Base-by-base conservation (phyloP, 2,888 invertebrate genomes). In the Epinotia brunnichana region DNA sequence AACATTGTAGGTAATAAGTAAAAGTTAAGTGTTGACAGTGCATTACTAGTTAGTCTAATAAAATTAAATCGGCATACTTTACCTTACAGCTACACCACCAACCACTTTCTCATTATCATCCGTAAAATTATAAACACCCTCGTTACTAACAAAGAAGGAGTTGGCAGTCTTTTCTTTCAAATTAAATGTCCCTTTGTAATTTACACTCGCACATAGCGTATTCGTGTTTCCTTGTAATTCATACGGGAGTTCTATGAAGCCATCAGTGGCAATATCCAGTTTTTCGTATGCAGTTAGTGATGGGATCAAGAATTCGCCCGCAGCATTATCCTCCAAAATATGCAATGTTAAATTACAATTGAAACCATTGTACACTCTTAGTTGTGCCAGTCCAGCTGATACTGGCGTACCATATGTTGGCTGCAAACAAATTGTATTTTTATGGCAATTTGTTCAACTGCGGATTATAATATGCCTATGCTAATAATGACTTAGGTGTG, bases 311-410 rank as follows among this genome's bases (percentile, higher is more conserved):
- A 79, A 67, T n/a, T 77, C 71, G 7, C 72, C 72, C 3, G 81
- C 80, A 3, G 54, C 75, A 66, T 86, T 85, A 1, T 76, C 54
- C 10, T 74, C 64, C 11, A 73, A 63, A 71, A 78, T 78, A 69
- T 74, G 81, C 21, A 95, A 83, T 0, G 89, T 87, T 74, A 94
- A 92, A 72, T 91, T 88, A 79, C 96, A 96, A 41, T 94, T 88
- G 79, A 93, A 92, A 4, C 95, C 95, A 77, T 97, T 97, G 86
- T 96, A 97, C 5, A 97, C 87, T 76, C 97, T 92, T 19, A 97
- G 76, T 79, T 97, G 96, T 0, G 94, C 94, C 29, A 94, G 82
- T 1, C 95, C 95, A 4, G 84, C 79, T 9, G 92, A 80, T 11
- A 97, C 96, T 15, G 95, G 92, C 1, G 90, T 92, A 51, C 91